Conservation (phyloP, 2,113 vertebrate genomes). For the Xerus inauris region DNA sequence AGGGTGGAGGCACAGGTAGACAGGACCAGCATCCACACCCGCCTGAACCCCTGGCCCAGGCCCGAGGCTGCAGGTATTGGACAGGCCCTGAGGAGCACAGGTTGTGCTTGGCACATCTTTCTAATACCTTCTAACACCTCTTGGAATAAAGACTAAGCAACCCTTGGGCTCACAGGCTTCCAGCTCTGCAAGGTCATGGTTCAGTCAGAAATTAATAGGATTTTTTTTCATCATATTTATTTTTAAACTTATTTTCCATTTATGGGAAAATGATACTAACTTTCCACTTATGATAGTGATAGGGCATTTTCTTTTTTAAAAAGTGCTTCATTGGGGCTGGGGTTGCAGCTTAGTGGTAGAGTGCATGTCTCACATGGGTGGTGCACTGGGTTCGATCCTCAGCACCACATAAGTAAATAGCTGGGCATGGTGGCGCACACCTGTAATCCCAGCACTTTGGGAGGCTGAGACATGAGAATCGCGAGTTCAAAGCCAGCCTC, state of each 20-base stretch:
- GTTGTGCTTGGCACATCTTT: too few relatives aligned
- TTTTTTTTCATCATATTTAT: background rate
- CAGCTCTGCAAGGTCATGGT: background rate
- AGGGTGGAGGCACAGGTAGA: background rate
- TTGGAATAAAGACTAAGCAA: background rate
- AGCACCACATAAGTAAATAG: too few relatives aligned
- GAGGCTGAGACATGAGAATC: too few relatives aligned
- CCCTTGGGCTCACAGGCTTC: background rate
- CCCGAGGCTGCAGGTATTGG: accelerated
- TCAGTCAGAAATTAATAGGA: background rate
- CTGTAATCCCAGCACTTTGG: too few relatives aligned
- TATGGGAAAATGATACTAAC: background rate
- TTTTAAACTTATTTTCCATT: background rate
- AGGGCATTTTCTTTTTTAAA: background rate
- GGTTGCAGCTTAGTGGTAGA: too few relatives aligned
- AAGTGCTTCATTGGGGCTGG: too few relatives aligned
- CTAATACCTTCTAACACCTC: background rate
- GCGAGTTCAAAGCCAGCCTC: too few relatives aligned
- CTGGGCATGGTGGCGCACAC: too few relatives aligned
- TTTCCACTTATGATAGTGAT: background rate
- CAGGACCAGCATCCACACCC: background rate
- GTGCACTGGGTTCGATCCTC: too few relatives aligned
- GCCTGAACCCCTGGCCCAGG: too few relatives aligned
- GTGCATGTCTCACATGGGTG: too few relatives aligned
- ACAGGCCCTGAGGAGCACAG: background rate